Base-by-base conservation (phyloP, 1,140 invertebrate genomes). In the Paralvinella palmiformis region DNA sequence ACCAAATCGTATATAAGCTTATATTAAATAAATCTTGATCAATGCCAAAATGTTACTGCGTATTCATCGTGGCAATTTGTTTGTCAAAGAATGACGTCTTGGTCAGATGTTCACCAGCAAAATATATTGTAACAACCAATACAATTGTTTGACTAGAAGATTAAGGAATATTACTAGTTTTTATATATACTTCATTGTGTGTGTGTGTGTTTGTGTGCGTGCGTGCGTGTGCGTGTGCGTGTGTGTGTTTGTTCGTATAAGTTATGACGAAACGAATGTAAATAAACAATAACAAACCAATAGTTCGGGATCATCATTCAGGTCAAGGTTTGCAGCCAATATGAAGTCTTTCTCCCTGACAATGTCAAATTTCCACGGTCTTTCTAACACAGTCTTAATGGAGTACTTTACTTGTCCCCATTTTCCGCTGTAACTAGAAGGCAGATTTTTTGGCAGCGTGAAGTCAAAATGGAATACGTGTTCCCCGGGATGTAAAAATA, bases 401-500 rank as follows among this genome's bases (percentile, higher is more conserved):
- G 75, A 79, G 70, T 83, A 83, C 1, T 79, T 68, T 17, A 84
- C 74, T 55, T 79, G 77, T 10, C 82, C 83, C 62, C 74, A 73
- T 1, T 79, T 69, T 32, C 81, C 81, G 66, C 79, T 75, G 69
- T 83, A 84, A 15, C 80, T 82, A 0, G 79, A 76, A 0, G 83
- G 83, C 20, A 82, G 66, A 66, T 78, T 77, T 17, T 72, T 68
- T 15, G 82, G 82, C 17, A 84, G 72, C 35, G 72, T 74, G 69
- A 82, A 83, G 59, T 77, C 73, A 67, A 84, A 84, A 4, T 80
- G 81, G 67, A 82, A 84, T 17, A 41, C n/a, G 37, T 41, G 37
- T 13, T 10, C 10, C n/a, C 37, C 37, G 10, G 37, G 10, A 10
- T 10, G n/a, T 13, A 41, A 13, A 41, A 41, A n/a, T 10, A 41